Base-by-base conservation (phyloP, 2,113 vertebrate genomes). In the Corynorhinus townsendii region DNA sequence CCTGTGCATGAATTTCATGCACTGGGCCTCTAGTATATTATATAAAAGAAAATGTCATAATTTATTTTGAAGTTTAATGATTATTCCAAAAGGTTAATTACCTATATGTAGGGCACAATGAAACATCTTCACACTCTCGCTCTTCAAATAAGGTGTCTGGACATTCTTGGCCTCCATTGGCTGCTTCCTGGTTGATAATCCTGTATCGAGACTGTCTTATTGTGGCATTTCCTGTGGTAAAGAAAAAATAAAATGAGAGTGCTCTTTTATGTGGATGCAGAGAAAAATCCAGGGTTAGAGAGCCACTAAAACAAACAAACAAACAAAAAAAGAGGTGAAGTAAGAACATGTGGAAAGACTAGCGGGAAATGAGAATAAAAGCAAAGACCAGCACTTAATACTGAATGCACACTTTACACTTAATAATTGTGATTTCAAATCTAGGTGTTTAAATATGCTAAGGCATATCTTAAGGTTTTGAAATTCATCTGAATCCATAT, bases 61-160 rank as follows among this genome's bases (percentile, higher is more conserved):
- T 24, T 83, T 94, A 81, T 12, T 43, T 12, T 49, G 71, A 87
- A 9, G 22, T 49, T 40, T 75, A 92, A 90, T 30, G 52, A 89
- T 59, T 80, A 88, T 56, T 82, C 81, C 0, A 59, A 95, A 89
- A 90, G 19, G 17, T 62, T 69, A 77, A 71, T 96, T 97, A 97
- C 99, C 99, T 98, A 92, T 99, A 99, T 20, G 96, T 94, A 59
- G 99, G 99, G 96, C 99, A 99, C 56, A 98, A 12, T 40, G 98
- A 98, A 92, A 98, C 92, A 83, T 99, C 98, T 98, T 99, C 99
- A 98, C 99, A 99, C 68, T 99, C 99, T 95, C 99, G 98, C 96
- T 99, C 99, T 95, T 99, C 99, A 95, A 98, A 99, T 91, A 99
- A 98, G 2, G 99, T 99, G 97, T 99, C 99, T 0, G 99, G 99